Conservation (phyloP, 2,113 vertebrate genomes). For the Zosterops borbonicus region DNA sequence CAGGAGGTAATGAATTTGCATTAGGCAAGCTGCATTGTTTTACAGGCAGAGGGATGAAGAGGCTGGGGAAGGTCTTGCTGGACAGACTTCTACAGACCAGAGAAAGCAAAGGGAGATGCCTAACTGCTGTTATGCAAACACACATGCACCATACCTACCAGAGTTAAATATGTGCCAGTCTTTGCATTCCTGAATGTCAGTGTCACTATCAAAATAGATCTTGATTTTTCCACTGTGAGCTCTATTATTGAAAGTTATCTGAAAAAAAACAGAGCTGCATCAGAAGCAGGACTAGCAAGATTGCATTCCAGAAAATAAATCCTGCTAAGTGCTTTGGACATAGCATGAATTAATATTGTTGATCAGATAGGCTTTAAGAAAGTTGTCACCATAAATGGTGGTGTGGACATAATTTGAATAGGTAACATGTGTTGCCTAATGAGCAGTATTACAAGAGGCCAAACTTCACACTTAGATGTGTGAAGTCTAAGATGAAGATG, state of each 20-base stretch:
- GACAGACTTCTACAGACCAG: not conserved
- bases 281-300: not conserved
- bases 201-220: constrained; percentile 87
- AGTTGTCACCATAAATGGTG: not conserved
- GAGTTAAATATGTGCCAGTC: constrained; percentile 88
- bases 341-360: not conserved
- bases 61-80: not conserved
- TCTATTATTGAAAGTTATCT: constrained; percentile 92
- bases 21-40: not conserved
- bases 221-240: constrained; percentile 94
- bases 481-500: no score
- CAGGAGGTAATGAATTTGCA: not conserved
- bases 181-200: constrained; percentile 83
- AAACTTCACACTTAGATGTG: not conserved
- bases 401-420: not conserved
- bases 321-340: not conserved
- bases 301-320: not conserved
- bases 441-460: not conserved
- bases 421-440: fast-evolving
- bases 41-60: not conserved
- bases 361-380: not conserved
- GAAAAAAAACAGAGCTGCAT: constrained; percentile 31
- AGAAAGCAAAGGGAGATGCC: fast-evolving
- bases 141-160: constrained; percentile 67
- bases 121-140: not conserved